phyloP scores from a whole-genome alignment of 2,797 vertebrate species.

The Girardinus metallicus region DNA sequence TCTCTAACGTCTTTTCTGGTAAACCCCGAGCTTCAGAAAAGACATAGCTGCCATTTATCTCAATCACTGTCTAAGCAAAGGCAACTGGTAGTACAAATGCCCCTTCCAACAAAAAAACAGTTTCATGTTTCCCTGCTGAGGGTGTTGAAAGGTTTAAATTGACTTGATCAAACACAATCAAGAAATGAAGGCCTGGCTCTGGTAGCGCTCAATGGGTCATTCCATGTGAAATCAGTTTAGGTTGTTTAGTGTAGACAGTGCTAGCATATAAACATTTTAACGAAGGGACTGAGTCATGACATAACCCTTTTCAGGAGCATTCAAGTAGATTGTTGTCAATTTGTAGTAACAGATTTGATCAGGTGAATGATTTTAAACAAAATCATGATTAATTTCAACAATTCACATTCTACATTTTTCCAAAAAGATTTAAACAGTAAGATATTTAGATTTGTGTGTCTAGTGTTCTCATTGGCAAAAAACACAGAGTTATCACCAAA shows the following conservation, averaged over 20 bases:
- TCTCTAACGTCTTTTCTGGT: not conserved
- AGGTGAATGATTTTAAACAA: not conserved
- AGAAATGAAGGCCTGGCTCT: not conserved
- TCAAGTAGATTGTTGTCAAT: not conserved
- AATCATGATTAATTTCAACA: not conserved
- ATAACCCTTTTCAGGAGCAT: not conserved
- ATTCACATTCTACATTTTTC: not conserved
- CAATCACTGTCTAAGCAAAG: not conserved
- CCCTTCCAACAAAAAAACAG: not conserved
- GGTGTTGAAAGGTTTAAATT: not conserved
- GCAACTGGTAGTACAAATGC: not conserved
- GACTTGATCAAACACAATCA: not conserved
- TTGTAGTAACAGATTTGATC: not conserved
- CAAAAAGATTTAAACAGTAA: not conserved
- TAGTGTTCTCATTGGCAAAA: not conserved
- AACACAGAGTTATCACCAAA: not conserved
- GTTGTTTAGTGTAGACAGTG: not conserved
- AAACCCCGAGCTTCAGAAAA: not conserved
- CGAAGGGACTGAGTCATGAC: not conserved
- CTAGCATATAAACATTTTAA: not conserved
- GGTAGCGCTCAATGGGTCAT: not conserved
- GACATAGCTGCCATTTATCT: not conserved
- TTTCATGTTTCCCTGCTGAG: not conserved
- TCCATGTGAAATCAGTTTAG: not conserved
- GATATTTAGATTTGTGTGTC: not conserved